A percentile compares a stretch with the other conserved stretches of the same genome.
These are phyloP conservation scores for Phoebastria nigripes DNA, from an alignment of 2,797 vertebrate species.

Conservation along the genomic window DNA sequence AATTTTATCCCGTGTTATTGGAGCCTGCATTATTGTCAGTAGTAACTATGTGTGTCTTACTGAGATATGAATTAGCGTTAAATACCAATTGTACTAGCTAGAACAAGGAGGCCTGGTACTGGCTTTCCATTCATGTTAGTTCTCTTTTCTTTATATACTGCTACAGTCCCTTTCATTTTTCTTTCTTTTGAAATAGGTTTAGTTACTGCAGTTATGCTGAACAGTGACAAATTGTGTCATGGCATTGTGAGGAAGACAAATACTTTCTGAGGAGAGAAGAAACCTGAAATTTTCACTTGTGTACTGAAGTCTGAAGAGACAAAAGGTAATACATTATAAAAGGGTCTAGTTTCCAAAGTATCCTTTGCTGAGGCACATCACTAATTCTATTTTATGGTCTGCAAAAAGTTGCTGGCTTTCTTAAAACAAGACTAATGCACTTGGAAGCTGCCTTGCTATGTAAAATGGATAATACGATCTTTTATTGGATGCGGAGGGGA, in stretches of 20 bases:
- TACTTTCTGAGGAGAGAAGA: background rate
- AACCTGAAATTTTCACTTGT: background rate
- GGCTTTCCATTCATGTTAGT: background rate
- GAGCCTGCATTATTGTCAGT: background rate
- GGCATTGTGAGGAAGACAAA: background rate
- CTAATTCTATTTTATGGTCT: background rate
- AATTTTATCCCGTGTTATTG: background rate
- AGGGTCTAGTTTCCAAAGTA: background rate
- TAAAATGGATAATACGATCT: background rate
- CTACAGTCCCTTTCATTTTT: background rate
- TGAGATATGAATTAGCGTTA: background rate
- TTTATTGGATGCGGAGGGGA: too few species aligned
- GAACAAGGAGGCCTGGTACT: background rate
- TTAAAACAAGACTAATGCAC: background rate
- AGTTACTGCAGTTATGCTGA: background rate
- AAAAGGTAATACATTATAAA: background rate
- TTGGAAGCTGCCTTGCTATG: background rate
- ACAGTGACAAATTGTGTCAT: background rate
- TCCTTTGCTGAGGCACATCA: background rate
- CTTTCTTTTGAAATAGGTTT: background rate
- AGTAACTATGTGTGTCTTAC: background rate
- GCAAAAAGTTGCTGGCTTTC: background rate
- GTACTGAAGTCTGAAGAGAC: background rate
- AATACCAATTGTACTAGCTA: background rate
- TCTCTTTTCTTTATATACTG: background rate